Percentiles rank a stretch among this genome's conserved stretches.
Evolutionary conservation across 2,797 vertebrate species (phyloP).

Genomic region (Melanotaenia maccullochi): DNA sequence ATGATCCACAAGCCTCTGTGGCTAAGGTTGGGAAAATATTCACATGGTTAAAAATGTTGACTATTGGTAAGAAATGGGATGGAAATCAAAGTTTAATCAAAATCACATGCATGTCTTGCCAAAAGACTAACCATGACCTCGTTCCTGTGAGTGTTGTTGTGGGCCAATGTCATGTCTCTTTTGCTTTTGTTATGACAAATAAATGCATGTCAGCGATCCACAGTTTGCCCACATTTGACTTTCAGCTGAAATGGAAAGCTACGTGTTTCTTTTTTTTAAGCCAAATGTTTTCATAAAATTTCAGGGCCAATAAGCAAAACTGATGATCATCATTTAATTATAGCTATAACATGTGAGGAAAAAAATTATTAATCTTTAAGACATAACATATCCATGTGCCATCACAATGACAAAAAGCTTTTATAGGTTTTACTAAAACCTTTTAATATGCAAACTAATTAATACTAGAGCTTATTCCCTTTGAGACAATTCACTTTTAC

Average conservation of each 20-base stretch:
- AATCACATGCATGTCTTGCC: constrained; percentile 32
- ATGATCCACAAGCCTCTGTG: constrained; percentile 17
- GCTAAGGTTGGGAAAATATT: constrained; percentile 13
- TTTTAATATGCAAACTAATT: not conserved
- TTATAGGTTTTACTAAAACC: not conserved
- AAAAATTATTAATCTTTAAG: no score
- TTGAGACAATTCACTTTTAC: not conserved
- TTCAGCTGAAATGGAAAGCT: constrained; percentile 7
- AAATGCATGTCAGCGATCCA: constrained; percentile 23
- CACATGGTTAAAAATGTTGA: constrained; percentile 20
- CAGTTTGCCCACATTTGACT: not conserved
- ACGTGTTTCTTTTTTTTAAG: not conserved
- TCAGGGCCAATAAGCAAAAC: not conserved
- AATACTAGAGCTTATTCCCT: not conserved
- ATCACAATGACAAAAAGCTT: not conserved
- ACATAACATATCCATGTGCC: no score
- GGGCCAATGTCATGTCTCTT: constrained; percentile 20
- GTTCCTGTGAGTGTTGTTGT: constrained; percentile 19
- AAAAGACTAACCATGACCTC: constrained; percentile 23
- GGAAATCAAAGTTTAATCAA: constrained; percentile 25
- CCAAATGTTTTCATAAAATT: not conserved
- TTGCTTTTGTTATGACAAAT: constrained; percentile 19
- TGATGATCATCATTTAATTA: not conserved
- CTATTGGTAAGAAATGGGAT: constrained; percentile 29
- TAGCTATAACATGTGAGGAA: no score